These are phyloP conservation scores for Linnaemya vulpina DNA, from an alignment of 2,888 invertebrate genomes.

Conservation along the genomic window DNA sequence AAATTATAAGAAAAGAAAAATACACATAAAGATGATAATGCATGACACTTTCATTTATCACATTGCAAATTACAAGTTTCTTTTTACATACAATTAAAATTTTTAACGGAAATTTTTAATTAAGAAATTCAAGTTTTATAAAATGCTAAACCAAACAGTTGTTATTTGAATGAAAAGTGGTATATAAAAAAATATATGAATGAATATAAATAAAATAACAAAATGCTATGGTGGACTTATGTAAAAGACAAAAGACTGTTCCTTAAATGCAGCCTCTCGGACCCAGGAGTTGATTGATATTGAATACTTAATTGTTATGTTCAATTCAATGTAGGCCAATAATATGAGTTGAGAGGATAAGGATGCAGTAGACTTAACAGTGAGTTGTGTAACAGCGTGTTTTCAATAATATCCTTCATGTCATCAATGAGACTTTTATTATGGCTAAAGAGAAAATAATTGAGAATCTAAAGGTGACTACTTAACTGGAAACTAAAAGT, in stretches of 20 bases:
- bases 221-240: slow-evolving; percentile 39
- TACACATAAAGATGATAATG: slow-evolving; percentile 61
- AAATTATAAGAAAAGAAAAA: slow-evolving; percentile 58
- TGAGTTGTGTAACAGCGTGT: neutral
- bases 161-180: slow-evolving; percentile 34
- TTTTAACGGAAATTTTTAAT: neutral
- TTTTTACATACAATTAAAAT: slow-evolving; percentile 1
- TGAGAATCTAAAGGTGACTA: slow-evolving; percentile 71
- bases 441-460: slow-evolving; percentile 58
- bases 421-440: slow-evolving; percentile 52
- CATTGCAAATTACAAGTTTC: slow-evolving; percentile 54
- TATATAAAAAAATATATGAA: slow-evolving; percentile 22
- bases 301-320: slow-evolving; percentile 5
- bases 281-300: neutral
- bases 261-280: neutral
- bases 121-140: neutral
- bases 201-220: slow-evolving; percentile 65
- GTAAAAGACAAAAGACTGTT: slow-evolving; percentile 27
- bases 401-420: slow-evolving; percentile 41
- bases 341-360: slow-evolving; percentile 7
- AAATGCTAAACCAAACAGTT: neutral
- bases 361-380: neutral
- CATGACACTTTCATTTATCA: slow-evolving; percentile 72
- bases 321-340: slow-evolving; percentile 26
- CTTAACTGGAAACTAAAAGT: slow-evolving; percentile 61